Evolutionary conservation across 2,113 vertebrate genomes (phyloP).

Genomic region (Cavia porcellus): DNA sequence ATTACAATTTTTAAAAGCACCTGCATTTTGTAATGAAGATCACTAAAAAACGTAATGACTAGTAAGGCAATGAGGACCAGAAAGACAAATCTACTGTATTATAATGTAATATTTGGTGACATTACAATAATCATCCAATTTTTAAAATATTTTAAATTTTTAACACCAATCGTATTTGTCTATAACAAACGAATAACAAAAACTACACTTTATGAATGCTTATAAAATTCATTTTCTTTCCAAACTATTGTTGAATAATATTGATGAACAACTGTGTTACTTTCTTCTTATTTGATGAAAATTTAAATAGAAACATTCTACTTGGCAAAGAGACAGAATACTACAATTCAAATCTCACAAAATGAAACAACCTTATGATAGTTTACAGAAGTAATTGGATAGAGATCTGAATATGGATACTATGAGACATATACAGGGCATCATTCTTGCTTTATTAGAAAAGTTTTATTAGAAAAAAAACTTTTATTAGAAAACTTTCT

Average conservation of each 20-base stretch:
- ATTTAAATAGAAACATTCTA: background rate
- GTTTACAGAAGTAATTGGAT: background rate
- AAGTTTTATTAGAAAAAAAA: too few species aligned
- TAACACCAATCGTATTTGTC: background rate
- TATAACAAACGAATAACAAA: background rate
- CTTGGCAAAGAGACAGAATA: slow-evolving; percentile 18
- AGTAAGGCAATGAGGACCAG: background rate
- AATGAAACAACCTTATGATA: background rate
- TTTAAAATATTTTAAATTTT: background rate
- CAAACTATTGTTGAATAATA: background rate
- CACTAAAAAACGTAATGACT: slow-evolving; percentile 7
- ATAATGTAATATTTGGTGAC: background rate
- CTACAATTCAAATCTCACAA: background rate
- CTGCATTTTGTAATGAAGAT: slow-evolving; percentile 55
- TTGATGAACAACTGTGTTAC: background rate
- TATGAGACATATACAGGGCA: background rate
- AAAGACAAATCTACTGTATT: background rate
- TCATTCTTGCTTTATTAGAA: background rate
- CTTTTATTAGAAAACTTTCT: too few species aligned
- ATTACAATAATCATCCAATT: background rate
- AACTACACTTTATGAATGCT: slow-evolving; percentile 7
- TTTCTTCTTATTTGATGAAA: slow-evolving; percentile 42
- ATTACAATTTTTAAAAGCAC: background rate
- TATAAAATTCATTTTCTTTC: background rate
- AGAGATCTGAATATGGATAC: background rate